These are phyloP conservation scores for Cantharis flavilabris DNA, from an alignment of 2,888 invertebrate species.

Conservation along the genomic window DNA sequence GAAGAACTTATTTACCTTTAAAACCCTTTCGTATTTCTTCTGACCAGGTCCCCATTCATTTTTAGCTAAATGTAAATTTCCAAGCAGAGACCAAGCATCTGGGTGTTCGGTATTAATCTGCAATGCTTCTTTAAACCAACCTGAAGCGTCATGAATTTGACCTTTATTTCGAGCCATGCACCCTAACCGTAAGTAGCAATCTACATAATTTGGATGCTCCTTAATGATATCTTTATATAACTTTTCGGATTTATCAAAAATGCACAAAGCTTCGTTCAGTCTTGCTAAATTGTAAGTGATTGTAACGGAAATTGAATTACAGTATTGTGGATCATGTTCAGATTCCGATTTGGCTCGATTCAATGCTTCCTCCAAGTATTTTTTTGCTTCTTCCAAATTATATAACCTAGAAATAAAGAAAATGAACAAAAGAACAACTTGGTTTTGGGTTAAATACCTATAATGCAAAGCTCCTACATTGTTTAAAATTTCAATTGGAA, in stretches of 20 bases:
- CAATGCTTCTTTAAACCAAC: constrained; percentile 98
- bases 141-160: constrained; percentile 98
- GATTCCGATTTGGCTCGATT: constrained; percentile 81
- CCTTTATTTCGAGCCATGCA: constrained; percentile 99
- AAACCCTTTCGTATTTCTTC: constrained; percentile 96
- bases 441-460: constrained; percentile 52
- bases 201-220: constrained; percentile 97
- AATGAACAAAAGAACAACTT: not conserved
- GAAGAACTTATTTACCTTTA: constrained; percentile 62
- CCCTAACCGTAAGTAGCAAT: constrained; percentile 88
- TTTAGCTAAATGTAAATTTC: constrained; percentile 96
- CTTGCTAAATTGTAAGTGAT: constrained; percentile 96
- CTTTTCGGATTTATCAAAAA: constrained; percentile 93
- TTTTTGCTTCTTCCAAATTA: constrained; percentile 84
- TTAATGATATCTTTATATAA: constrained; percentile 95
- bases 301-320: constrained; percentile 94
- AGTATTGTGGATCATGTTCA: constrained; percentile 89
- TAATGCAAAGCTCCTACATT: constrained; percentile 96
- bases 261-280: constrained; percentile 88
- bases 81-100: constrained; percentile 96
- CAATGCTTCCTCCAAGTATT: constrained; percentile 83
- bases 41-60: constrained; percentile 98
- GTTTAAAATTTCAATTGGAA: constrained; percentile 89
- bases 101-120: constrained; percentile 96
- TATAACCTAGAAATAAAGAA: constrained; percentile 65